These are phyloP conservation scores for Microplitis manilae DNA, from an alignment of 2,888 invertebrate species.

Conservation along the genomic window DNA sequence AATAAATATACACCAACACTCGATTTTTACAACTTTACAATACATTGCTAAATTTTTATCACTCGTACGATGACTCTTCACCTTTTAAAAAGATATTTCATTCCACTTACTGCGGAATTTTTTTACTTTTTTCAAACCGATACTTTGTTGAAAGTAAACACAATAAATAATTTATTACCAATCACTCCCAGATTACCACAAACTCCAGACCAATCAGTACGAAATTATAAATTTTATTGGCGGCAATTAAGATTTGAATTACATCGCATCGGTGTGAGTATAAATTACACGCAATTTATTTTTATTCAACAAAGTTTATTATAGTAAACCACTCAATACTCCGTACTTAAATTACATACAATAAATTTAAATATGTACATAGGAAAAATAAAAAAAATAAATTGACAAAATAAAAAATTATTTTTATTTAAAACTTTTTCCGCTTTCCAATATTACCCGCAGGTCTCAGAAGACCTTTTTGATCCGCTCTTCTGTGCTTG, in stretches of 20 bases:
- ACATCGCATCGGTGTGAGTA: too few species aligned
- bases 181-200: too few species aligned
- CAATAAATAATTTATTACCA: not conserved
- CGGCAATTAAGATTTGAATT: too few species aligned
- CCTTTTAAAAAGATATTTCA: conserved; percentile 50
- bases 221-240: too few species aligned
- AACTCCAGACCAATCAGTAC: too few species aligned
- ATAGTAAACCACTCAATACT: too few species aligned
- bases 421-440: conserved; percentile 58
- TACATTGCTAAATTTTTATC: conserved; percentile 58
- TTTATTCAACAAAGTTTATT: too few species aligned
- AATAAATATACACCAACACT: not conserved
- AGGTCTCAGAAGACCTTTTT: conserved; percentile 78
- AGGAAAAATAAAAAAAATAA: conserved; percentile 13
- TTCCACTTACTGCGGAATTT: not conserved
- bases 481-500: conserved; percentile 80
- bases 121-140: not conserved
- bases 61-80: conserved; percentile 60
- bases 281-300: too few species aligned
- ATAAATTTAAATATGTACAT: not conserved
- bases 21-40: conserved; percentile 43
- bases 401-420: conserved; percentile 15
- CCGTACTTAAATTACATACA: too few species aligned
- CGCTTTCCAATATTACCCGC: conserved; percentile 71
- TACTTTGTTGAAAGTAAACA: not conserved